A percentile compares a stretch with the other conserved stretches of the same genome.
Evolutionary conservation across 2,113 vertebrate species (phyloP).

Genomic region (Dipodomys stephensi): DNA sequence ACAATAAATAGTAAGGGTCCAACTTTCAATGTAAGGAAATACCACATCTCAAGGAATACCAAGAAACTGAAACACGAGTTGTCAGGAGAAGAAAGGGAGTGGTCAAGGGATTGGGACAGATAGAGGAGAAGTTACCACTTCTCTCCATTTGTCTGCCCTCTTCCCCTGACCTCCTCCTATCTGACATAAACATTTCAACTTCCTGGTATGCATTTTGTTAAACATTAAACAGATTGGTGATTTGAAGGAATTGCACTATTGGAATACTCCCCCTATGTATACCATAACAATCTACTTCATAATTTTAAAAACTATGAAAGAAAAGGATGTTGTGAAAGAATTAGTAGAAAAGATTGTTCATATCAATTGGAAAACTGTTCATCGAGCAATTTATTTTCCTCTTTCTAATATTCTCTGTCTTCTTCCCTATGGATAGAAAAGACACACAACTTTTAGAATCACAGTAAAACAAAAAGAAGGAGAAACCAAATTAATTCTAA

Average conservation of each 20-base stretch:
- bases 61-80: too few relatives aligned
- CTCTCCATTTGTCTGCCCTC: too few relatives aligned
- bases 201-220: too few relatives aligned
- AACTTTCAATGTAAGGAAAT: slow-evolving; percentile 4
- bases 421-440: not conserved
- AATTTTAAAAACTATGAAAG: slow-evolving; percentile 20
- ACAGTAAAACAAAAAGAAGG: not conserved
- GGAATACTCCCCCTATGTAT: too few relatives aligned
- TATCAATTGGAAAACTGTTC: not conserved
- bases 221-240: too few relatives aligned
- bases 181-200: too few relatives aligned
- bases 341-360: not conserved
- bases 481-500: slow-evolving; percentile 17
- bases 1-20: not conserved
- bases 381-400: not conserved
- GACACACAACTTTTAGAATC: slow-evolving; percentile 33
- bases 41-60: not conserved
- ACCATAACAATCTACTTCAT: slow-evolving; percentile 23
- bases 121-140: too few relatives aligned
- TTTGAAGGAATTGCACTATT: too few relatives aligned
- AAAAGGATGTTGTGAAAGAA: not conserved
- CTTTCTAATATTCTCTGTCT: not conserved
- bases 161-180: too few relatives aligned
- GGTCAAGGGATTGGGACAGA: too few relatives aligned
- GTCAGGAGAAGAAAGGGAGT: too few relatives aligned